A percentile compares a stretch with the other conserved stretches of the same genome.
phyloP scores from a whole-genome alignment of 2,113 vertebrate genomes.

The Mastomys natalensis region DNA sequence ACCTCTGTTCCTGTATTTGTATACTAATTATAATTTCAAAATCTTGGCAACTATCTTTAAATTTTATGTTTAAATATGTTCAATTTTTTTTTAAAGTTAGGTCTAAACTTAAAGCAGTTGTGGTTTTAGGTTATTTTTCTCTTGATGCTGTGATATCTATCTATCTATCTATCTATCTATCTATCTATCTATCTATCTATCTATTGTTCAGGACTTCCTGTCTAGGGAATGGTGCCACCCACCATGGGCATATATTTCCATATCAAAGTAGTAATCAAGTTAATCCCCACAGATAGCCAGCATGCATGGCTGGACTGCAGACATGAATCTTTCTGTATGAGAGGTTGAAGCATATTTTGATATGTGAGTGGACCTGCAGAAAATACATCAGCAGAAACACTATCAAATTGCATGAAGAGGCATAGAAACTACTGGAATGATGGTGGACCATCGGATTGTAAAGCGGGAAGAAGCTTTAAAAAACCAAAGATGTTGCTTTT shows the following conservation, averaged over 20 bases:
- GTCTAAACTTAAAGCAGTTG: too few species aligned
- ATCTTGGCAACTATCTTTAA: too few species aligned
- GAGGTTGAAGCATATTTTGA: not conserved
- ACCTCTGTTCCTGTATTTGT: not conserved
- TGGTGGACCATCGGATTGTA: not conserved
- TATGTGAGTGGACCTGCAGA: not conserved
- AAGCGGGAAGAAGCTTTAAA: not conserved
- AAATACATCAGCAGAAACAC: not conserved
- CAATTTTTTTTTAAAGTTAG: too few species aligned
- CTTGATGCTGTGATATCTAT: too few species aligned
- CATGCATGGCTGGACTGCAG: not conserved
- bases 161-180: too few species aligned
- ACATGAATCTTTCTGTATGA: not conserved
- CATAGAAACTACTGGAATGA: not conserved
- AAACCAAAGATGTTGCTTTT: not conserved
- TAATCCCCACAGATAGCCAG: not conserved
- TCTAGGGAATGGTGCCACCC: not conserved
- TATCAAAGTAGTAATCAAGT: not conserved
- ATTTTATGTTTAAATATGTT: too few species aligned
- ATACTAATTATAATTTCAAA: not conserved
- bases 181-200: too few species aligned
- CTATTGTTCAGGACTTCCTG: not conserved
- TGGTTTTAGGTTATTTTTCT: too few species aligned
- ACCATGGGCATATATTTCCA: not conserved
- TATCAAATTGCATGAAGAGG: not conserved